A percentile compares a stretch with the other conserved stretches of the same genome.
Evolutionary conservation across 1,140 invertebrate species (phyloP).

Genomic region (Drosophila nikananu): DNA sequence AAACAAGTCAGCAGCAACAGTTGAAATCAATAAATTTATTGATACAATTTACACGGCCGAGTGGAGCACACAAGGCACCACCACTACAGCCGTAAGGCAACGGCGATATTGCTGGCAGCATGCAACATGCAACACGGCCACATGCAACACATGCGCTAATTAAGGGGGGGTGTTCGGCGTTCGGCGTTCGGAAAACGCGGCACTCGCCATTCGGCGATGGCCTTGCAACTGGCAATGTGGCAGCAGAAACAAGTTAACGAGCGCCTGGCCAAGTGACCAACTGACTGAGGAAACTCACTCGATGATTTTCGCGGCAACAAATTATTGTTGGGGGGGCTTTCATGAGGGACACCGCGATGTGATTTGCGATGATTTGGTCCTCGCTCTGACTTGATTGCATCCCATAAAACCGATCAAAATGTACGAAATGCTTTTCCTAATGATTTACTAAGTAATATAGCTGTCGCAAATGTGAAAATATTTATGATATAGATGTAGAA

Average conservation of each 20-base stretch:
- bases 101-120: constrained; percentile 40
- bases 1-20: constrained; percentile 83
- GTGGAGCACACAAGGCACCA: constrained; percentile 36
- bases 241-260: constrained; percentile 54
- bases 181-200: constrained; percentile 19
- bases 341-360: constrained; percentile 14
- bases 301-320: constrained; percentile 18
- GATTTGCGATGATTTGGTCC: constrained; percentile 47
- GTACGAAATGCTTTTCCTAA: not conserved
- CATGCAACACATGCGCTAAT: constrained; percentile 69
- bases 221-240: constrained; percentile 39
- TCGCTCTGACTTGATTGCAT: constrained; percentile 21
- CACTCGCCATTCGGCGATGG: constrained; percentile 41
- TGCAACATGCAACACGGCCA: constrained; percentile 57
- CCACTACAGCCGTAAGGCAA: not conserved
- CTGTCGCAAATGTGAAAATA: not conserved
- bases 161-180: constrained; percentile 56
- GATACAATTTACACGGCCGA: constrained; percentile 76
- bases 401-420: constrained; percentile 11
- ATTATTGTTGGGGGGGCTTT: constrained; percentile 14
- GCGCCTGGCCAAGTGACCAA: constrained; percentile 50
- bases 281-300: constrained; percentile 42
- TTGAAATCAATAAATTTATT: constrained; percentile 85
- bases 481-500: not conserved
- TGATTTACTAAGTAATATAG: constrained; percentile 1